A percentile compares a stretch with the other conserved stretches of the same genome.
Evolutionary conservation across 2,113 vertebrate species (phyloP).

Genomic region (Gasterosteus aculeatus): DNA sequence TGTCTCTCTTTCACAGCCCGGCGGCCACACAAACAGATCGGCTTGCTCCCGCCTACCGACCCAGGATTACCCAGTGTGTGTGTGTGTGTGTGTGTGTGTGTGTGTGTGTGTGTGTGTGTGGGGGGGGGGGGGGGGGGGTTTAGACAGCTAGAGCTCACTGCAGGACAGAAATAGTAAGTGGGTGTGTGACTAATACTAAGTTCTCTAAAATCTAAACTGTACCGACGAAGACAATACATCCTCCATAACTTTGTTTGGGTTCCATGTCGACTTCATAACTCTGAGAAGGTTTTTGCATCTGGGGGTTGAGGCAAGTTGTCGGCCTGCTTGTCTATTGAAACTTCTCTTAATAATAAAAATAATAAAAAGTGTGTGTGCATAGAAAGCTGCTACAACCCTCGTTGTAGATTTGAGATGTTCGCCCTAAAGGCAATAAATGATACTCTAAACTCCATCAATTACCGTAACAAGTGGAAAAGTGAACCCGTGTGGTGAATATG

Average conservation of each 20-base stretch:
- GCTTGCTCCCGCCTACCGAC: conserved; percentile 76
- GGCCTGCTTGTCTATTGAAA: neutral
- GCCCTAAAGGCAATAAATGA: neutral
- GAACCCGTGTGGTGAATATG: neutral
- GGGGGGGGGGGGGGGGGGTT: no score
- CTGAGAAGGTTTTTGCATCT: neutral
- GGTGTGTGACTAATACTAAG: conserved; percentile 57
- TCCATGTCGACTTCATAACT: neutral
- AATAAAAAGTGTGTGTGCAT: neutral
- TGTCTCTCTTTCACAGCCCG: conserved; percentile 57
- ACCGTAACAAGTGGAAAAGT: neutral
- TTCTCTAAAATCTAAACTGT: conserved; percentile 45
- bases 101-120: conserved; percentile 44
- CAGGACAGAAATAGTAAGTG: conserved; percentile 73
- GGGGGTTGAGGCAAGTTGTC: neutral
- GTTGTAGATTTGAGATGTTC: neutral
- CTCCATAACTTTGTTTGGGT: neutral
- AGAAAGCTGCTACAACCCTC: neutral
- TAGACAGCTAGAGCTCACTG: conserved; percentile 53
- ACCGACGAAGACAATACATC: neutral
- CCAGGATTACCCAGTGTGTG: conserved; percentile 66
- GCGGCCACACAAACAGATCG: conserved; percentile 71
- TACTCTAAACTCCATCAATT: neutral
- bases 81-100: conserved; percentile 38
- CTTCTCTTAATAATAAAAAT: neutral